phyloP scores from a whole-genome alignment of 1,140 invertebrate species.

The Drosophila parabipectinata region DNA sequence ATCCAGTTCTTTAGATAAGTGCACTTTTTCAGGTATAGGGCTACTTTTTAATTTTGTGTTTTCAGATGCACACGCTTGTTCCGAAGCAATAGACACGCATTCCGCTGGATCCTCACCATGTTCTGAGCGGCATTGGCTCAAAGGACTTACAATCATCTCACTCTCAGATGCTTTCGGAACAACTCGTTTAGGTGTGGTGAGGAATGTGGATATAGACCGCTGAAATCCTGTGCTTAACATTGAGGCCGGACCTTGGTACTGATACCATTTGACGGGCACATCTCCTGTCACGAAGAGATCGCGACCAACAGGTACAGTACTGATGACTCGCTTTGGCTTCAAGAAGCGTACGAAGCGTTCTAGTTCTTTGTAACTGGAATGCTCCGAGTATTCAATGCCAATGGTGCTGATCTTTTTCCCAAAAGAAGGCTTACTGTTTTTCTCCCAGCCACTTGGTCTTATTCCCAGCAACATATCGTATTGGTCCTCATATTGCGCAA shows the following conservation, averaged over 20 bases:
- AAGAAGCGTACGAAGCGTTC: slow-evolving; percentile 77
- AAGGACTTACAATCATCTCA: slow-evolving; percentile 51
- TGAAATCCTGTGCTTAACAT: slow-evolving; percentile 57
- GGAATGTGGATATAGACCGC: slow-evolving; percentile 53
- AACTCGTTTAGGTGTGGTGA: slow-evolving; percentile 24
- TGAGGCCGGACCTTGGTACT: slow-evolving; percentile 43
- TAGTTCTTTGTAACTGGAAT: slow-evolving; percentile 78
- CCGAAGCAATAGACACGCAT: neutral
- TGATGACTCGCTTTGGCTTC: slow-evolving; percentile 73
- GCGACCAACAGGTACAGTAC: slow-evolving; percentile 65
- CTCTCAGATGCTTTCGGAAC: neutral
- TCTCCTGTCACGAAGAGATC: slow-evolving; percentile 59
- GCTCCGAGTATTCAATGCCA: slow-evolving; percentile 81
- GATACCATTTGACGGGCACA: slow-evolving; percentile 70
- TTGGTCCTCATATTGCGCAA: slow-evolving; percentile 46
- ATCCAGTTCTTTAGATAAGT: neutral
- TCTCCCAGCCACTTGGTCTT: slow-evolving; percentile 80
- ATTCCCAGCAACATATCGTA: slow-evolving; percentile 73
- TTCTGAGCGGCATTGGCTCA: neutral
- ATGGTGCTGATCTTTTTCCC: slow-evolving; percentile 74
- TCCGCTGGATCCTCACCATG: neutral
- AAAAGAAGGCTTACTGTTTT: slow-evolving; percentile 65
- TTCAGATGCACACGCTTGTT: neutral
- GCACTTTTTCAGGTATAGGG: too few relatives aligned
- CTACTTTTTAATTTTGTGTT: neutral